These are phyloP conservation scores for Epinephelus malabaricus DNA, from an alignment of 2,797 vertebrate genomes.

Conservation along the genomic window DNA sequence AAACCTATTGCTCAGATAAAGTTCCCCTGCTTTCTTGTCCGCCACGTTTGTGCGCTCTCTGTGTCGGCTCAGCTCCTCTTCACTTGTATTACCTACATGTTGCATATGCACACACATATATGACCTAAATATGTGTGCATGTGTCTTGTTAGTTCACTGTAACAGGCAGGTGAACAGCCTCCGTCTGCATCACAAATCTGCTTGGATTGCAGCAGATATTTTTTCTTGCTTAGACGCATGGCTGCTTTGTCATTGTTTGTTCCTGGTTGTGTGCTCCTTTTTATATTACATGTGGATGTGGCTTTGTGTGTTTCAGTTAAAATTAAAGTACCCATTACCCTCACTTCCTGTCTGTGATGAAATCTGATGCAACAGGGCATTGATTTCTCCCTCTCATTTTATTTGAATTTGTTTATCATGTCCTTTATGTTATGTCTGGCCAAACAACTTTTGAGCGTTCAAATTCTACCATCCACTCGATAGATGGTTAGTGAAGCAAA, in stretches of 20 bases:
- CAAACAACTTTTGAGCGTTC: too few relatives aligned
- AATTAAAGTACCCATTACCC: constrained; percentile 29
- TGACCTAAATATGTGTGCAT: neutral
- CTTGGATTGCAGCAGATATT: neutral
- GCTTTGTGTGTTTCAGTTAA: constrained; percentile 14
- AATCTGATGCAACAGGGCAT: constrained; percentile 25
- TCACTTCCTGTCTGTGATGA: constrained; percentile 55
- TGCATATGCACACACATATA: neutral
- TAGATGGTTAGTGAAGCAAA: too few relatives aligned
- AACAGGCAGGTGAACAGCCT: neutral
- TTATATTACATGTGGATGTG: constrained; percentile 7
- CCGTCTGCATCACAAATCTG: constrained; percentile 3
- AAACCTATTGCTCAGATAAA: neutral
- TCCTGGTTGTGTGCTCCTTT: constrained; percentile 7
- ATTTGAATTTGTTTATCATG: too few relatives aligned
- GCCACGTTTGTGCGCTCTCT: neutral
- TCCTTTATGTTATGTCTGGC: neutral
- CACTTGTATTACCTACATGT: neutral
- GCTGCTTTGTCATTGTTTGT: neutral
- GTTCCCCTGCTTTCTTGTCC: neutral
- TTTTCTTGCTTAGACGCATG: neutral
- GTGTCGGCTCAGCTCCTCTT: neutral
- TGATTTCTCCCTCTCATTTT: neutral
- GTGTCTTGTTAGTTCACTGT: neutral
- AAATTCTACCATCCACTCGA: too few relatives aligned